Evolutionary conservation across 2,113 vertebrate species (phyloP), one percentile per base, ranked within the genome.

Genomic region (Microcebus griseorufus): DNA sequence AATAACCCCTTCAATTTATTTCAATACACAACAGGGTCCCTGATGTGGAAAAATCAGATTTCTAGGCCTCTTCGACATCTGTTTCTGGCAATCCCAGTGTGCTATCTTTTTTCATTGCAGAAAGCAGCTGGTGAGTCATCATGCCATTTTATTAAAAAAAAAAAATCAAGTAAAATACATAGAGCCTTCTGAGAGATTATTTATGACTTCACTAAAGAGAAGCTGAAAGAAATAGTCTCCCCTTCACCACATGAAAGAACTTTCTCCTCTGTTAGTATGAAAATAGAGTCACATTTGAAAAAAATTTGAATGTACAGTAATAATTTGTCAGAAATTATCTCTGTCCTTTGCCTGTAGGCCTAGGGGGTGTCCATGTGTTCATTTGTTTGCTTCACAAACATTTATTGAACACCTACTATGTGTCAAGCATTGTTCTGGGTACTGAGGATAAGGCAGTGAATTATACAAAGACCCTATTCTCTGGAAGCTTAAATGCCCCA

Each of bases 1-100:
- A 97, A 75, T 95, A 95, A 85, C 65, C 70, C 76, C 2, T 0
- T 92, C 89, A 81, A 87, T 88, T 96, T 96, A 92, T 96, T 96
- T 94, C 88, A 96, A 81, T 86, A 92, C 37, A 96, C 90, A 92
- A 93, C 90, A 92, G 39, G 65, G 76, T 92, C 90, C 72, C 85
- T 85, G 87, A 95, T 96, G 95, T 95, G 90, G 87, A 95, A 93
- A 97, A 96, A 94, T 95, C 90, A 72, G 60, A 96, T 96, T 96
- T 96, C 67, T 93, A 93, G 96, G 70, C 60, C 75, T 90, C 96
- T 95, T 96, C 94, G 94, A 92, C 96, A 96, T 96, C 95, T 96
- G 96, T 96, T 95, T 96, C 94, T 96, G 84, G 87, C 90, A 92
- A 96, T 96, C 32, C 4, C 76, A 90, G 96, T 90, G 84, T 95